Evolutionary conservation across 2,888 invertebrate genomes (phyloP).

Genomic region (Choreutis nemorana): DNA sequence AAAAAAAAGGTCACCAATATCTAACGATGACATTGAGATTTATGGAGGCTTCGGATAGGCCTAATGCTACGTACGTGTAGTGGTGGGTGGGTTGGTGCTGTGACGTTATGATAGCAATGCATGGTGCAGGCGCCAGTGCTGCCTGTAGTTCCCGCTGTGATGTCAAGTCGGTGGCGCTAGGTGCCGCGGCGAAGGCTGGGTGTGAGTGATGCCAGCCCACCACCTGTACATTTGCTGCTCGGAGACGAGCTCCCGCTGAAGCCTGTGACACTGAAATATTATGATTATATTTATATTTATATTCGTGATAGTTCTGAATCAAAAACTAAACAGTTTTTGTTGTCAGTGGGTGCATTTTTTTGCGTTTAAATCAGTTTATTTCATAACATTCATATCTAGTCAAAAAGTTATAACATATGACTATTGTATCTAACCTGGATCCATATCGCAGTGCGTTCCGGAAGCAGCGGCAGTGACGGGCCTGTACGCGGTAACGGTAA

Average conservation of each 20-base stretch:
- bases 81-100: slow-evolving; percentile 68
- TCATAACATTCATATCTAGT: too few relatives aligned
- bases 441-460: slow-evolving; percentile 81
- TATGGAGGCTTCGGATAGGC: too few relatives aligned
- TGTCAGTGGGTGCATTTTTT: too few relatives aligned
- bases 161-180: slow-evolving; percentile 73
- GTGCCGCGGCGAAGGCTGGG: slow-evolving; percentile 74
- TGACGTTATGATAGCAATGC: slow-evolving; percentile 69
- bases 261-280: slow-evolving; percentile 52
- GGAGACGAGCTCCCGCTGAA: slow-evolving; percentile 65
- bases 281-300: not conserved
- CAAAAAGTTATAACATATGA: too few relatives aligned
- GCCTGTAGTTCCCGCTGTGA: slow-evolving; percentile 70
- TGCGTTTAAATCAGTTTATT: too few relatives aligned
- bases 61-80: too few relatives aligned
- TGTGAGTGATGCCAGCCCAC: slow-evolving; percentile 85
- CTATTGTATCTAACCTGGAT: slow-evolving; percentile 71
- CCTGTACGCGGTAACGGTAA: slow-evolving; percentile 63
- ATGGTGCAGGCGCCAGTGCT: slow-evolving; percentile 38
- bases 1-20: too few relatives aligned
- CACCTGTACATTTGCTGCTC: slow-evolving; percentile 44
- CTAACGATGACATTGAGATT: too few relatives aligned
- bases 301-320: not conserved
- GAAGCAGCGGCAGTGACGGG: slow-evolving; percentile 72
- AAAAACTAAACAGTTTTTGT: too few relatives aligned